Conservation (phyloP, 2,113 vertebrate species). For the Elephas maximus region DNA sequence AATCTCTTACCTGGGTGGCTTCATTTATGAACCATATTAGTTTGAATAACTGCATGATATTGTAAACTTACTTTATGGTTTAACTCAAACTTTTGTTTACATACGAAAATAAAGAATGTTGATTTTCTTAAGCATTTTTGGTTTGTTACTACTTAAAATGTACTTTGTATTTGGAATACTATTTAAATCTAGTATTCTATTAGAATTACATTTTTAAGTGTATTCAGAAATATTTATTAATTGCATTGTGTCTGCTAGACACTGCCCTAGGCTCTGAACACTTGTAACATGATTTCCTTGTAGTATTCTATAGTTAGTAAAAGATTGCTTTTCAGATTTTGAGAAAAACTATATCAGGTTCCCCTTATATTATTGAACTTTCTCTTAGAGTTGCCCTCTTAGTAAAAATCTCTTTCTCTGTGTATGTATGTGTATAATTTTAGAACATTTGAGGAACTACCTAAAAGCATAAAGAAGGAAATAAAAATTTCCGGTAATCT, state of each 20-base stretch:
- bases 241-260: neutral
- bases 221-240: conserved; percentile 10
- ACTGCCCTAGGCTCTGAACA: conserved; percentile 49
- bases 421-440: neutral
- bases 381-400: conserved; percentile 4
- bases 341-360: conserved; percentile 17
- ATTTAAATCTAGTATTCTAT: conserved; percentile 36
- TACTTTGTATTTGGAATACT: conserved; percentile 21
- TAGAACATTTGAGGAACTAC: conserved; percentile 37
- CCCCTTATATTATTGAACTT: neutral
- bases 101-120: conserved; percentile 58
- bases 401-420: neutral
- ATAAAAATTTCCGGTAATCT: conserved; percentile 38
- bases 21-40: conserved; percentile 44
- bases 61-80: conserved; percentile 55
- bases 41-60: conserved; percentile 27
- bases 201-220: conserved; percentile 42
- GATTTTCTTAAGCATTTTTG: conserved; percentile 36
- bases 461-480: conserved; percentile 58
- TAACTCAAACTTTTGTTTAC: conserved; percentile 62
- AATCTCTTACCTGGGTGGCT: conserved; percentile 49
- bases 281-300: neutral
- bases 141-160: conserved; percentile 43
- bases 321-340: conserved; percentile 67
- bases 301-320: conserved; percentile 59